Percentiles rank a stretch among this genome's conserved stretches.
Conservation (phyloP, 2,113 vertebrate species). For the Acrocephalus kingi region DNA sequence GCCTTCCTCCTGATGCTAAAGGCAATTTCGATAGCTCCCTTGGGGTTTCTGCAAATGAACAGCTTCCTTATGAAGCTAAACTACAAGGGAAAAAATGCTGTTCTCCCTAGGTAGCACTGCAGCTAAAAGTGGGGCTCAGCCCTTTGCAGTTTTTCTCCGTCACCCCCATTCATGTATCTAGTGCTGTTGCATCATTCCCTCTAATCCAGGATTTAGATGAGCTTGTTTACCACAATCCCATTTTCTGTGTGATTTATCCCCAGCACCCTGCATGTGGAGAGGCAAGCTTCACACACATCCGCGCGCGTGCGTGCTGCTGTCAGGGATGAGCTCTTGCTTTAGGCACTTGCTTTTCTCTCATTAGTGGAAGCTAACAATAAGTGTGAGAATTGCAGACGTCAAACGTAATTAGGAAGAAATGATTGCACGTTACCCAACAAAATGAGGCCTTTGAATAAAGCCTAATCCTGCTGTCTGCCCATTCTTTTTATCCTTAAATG, state of each 20-base stretch:
- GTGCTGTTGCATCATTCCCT: not conserved
- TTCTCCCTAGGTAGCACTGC: not conserved
- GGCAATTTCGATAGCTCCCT: not conserved
- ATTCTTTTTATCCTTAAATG: constrained; percentile 7
- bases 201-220: constrained; percentile 54
- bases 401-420: constrained; percentile 20
- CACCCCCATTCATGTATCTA: not conserved
- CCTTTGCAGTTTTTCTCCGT: not conserved
- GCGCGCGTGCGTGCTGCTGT: rapidly evolving
- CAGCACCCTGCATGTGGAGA: not conserved
- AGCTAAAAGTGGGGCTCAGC: not conserved
- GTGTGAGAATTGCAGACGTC: constrained; percentile 26
- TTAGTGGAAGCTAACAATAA: constrained; percentile 39
- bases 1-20: not conserved
- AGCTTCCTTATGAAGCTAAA: not conserved
- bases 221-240: constrained; percentile 35
- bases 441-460: constrained; percentile 15
- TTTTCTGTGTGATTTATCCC: constrained; percentile 33
- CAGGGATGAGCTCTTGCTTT: constrained; percentile 33
- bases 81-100: rapidly evolving
- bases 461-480: constrained; percentile 38
- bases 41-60: not conserved
- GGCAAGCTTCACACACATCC: not conserved
- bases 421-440: not conserved
- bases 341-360: constrained; percentile 30